Percentiles rank a stretch among this genome's conserved stretches.
These are phyloP conservation scores for Macroteleia sp. DNA, from an alignment of 2,888 invertebrate species.

Conservation along the genomic window DNA sequence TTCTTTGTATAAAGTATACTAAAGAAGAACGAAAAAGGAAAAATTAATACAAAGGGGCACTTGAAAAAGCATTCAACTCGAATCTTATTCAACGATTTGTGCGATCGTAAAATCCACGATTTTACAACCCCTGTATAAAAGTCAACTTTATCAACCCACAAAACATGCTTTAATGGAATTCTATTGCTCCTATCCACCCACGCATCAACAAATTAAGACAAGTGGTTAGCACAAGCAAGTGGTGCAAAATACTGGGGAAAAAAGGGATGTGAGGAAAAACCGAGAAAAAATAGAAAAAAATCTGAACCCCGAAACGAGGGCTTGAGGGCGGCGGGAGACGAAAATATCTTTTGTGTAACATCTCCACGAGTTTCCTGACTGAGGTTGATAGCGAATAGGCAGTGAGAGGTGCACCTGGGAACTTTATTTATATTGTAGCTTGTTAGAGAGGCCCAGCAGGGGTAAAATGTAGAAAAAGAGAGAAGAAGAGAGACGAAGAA, in stretches of 20 bases:
- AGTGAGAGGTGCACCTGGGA: slow-evolving; percentile 41
- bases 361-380: slow-evolving; percentile 20
- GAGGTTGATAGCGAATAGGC: slow-evolving; percentile 34
- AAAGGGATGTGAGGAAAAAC: background rate
- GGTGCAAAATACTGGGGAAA: slow-evolving; percentile 2
- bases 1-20: too few species aligned
- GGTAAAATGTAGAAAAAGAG: slow-evolving; percentile 8
- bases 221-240: slow-evolving; percentile 11
- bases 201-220: slow-evolving; percentile 34
- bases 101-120: slow-evolving; percentile 14
- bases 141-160: slow-evolving; percentile 18
- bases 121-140: slow-evolving; percentile 14
- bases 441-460: slow-evolving; percentile 37
- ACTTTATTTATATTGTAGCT: slow-evolving; percentile 57
- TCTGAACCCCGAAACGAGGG: background rate
- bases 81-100: background rate
- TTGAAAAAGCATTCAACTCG: too few species aligned
- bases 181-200: slow-evolving; percentile 4
- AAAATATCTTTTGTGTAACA: slow-evolving; percentile 34
- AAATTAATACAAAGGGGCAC: too few species aligned
- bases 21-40: too few species aligned
- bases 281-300: background rate
- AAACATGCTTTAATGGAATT: background rate
- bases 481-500: background rate
- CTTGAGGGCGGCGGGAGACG: background rate